Conservation (phyloP, 2,888 invertebrate species). For the Gortyna flavago region DNA sequence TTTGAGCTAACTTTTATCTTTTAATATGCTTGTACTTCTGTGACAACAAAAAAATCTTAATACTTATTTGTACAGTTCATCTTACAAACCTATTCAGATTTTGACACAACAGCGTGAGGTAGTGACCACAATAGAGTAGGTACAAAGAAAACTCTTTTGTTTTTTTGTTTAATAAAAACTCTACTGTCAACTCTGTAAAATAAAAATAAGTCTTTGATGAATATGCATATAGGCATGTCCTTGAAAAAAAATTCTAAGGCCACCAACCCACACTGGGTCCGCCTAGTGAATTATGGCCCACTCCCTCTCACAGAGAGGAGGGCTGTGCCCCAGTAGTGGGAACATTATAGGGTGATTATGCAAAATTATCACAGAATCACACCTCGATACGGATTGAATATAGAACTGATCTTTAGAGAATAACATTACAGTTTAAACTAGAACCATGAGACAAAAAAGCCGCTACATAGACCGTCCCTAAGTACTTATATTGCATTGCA, state of each 20-base stretch:
- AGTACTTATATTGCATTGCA: background rate
- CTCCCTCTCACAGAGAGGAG: too few relatives aligned
- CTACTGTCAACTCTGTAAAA: too few relatives aligned
- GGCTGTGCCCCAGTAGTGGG: too few relatives aligned
- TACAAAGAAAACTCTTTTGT: background rate
- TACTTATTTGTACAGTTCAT: too few relatives aligned
- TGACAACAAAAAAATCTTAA: background rate
- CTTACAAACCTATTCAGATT: background rate
- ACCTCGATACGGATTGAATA: background rate
- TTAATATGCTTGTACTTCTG: background rate
- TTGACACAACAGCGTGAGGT: background rate
- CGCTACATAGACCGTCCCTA: background rate
- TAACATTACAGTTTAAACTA: background rate
- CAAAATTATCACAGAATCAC: background rate
- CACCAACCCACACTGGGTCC: too few relatives aligned
- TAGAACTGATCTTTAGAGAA: background rate
- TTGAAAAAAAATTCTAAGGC: too few relatives aligned
- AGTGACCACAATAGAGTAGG: background rate
- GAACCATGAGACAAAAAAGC: conserved; percentile 7
- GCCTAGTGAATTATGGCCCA: too few relatives aligned
- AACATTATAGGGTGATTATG: too few relatives aligned
- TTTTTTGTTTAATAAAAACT: too few relatives aligned
- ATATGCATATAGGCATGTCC: too few relatives aligned
- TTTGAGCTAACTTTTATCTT: background rate
- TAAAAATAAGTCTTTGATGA: too few relatives aligned